Evolutionary conservation across 2,113 vertebrate species (phyloP).

Genomic region (Ellobius talpinus): DNA sequence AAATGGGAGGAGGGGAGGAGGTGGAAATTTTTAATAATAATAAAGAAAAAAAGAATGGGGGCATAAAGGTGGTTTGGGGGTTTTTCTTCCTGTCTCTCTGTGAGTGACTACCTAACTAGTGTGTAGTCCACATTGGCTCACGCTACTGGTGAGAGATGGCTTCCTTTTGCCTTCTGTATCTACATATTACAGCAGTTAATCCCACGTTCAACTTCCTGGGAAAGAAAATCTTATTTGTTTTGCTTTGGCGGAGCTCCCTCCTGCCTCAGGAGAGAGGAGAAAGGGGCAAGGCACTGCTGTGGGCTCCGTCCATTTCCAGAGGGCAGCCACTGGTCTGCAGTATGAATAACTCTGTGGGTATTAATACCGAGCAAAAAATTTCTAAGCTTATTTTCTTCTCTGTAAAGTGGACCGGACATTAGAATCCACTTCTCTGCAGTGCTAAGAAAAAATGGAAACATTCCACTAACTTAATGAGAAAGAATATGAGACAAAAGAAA

Average conservation of each 20-base stretch:
- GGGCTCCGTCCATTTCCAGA: background rate
- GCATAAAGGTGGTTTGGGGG: rapidly evolving
- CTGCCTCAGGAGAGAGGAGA: rapidly evolving
- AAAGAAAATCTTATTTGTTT: background rate
- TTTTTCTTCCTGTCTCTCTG: background rate
- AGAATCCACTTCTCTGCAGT: background rate
- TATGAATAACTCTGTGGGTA: background rate
- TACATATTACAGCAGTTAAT: background rate
- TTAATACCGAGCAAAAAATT: background rate
- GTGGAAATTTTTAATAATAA: no score
- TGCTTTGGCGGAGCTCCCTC: background rate
- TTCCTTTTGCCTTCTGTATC: background rate
- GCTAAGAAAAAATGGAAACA: background rate
- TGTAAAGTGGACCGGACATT: background rate
- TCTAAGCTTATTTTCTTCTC: background rate
- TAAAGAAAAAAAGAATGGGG: no score
- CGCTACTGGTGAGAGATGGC: rapidly evolving
- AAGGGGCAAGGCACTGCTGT: background rate
- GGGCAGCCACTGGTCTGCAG: background rate
- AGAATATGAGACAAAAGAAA: background rate
- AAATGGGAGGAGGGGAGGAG: no score
- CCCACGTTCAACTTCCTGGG: background rate
- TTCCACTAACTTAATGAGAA: background rate
- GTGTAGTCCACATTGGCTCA: background rate
- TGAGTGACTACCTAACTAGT: background rate